Evolutionary conservation across 2,888 invertebrate genomes (phyloP).

Genomic region (Trichogramma dendrolimi): DNA sequence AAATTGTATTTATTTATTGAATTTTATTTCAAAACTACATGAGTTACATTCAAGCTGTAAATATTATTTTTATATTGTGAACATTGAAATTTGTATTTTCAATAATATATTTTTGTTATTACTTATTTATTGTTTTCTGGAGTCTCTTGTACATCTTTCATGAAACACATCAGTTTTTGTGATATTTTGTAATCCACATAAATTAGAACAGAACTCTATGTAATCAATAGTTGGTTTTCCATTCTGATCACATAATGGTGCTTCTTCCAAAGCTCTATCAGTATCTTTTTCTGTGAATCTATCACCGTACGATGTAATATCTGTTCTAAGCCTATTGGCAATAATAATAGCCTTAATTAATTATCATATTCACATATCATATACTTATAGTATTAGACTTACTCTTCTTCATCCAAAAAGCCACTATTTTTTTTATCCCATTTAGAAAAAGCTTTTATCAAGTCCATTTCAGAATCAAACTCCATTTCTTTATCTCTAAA

Average conservation of each 20-base stretch:
- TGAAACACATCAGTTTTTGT: slow-evolving; percentile 9
- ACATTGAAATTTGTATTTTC: background rate
- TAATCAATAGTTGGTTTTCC: slow-evolving; percentile 11
- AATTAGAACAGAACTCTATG: slow-evolving; percentile 15
- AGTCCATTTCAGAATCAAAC: slow-evolving; percentile 10
- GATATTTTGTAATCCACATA: slow-evolving; percentile 16
- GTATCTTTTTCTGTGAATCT: slow-evolving; percentile 16
- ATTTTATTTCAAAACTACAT: too few species aligned
- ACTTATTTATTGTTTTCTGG: slow-evolving; percentile 2
- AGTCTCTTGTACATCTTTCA: slow-evolving; percentile 11
- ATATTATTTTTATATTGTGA: background rate
- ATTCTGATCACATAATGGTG: slow-evolving; percentile 5
- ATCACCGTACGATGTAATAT: slow-evolving; percentile 14
- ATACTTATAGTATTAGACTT: background rate
- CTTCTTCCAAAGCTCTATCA: slow-evolving; percentile 14
- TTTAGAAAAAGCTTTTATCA: slow-evolving; percentile 15
- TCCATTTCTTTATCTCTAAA: slow-evolving; percentile 16
- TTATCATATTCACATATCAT: background rate
- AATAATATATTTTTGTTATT: slow-evolving; percentile 7
- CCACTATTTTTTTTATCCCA: slow-evolving; percentile 14
- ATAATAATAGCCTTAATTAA: background rate
- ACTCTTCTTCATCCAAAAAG: slow-evolving; percentile 12
- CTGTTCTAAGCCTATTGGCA: slow-evolving; percentile 6
- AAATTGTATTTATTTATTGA: too few species aligned
- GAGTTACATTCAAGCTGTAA: background rate